Evolutionary conservation across 2,888 invertebrate species (phyloP).

Genomic region (Hirtodrosophila alboralis): DNA sequence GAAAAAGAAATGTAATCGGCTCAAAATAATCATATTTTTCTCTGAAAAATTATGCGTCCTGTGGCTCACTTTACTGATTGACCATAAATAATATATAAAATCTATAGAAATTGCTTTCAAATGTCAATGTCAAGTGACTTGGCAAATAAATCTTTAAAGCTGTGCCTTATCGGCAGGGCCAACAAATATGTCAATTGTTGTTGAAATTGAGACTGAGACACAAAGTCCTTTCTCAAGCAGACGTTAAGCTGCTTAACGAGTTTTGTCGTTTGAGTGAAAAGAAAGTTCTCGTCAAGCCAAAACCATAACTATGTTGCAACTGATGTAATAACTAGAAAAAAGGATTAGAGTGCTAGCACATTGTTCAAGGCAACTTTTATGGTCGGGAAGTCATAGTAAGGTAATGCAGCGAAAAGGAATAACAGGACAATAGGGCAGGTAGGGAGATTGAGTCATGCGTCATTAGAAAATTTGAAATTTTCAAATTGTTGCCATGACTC

Average conservation of each 20-base stretch:
- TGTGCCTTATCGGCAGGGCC: conserved; percentile 7
- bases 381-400: conserved; percentile 73
- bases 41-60: too few species aligned
- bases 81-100: conserved; percentile 30
- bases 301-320: conserved; percentile 70
- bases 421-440: too few species aligned
- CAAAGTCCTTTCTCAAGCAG: conserved; percentile 29
- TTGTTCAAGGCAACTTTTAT: conserved; percentile 47
- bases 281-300: conserved; percentile 51
- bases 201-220: conserved; percentile 48
- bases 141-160: conserved; percentile 53
- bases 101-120: conserved; percentile 23
- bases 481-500: conserved; percentile 43
- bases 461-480: conserved; percentile 55
- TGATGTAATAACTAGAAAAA: conserved; percentile 59
- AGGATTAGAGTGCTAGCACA: conserved; percentile 68
- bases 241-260: conserved; percentile 61
- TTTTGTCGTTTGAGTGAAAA: neutral
- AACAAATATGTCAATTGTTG: conserved; percentile 59
- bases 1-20: too few species aligned
- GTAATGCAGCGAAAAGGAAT: conserved; percentile 67
- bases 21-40: too few species aligned
- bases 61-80: too few species aligned
- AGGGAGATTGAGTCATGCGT: conserved; percentile 36
- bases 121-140: conserved; percentile 54